phyloP scores from a whole-genome alignment of 2,797 vertebrate genomes.

The Pangasius larnaudii region DNA sequence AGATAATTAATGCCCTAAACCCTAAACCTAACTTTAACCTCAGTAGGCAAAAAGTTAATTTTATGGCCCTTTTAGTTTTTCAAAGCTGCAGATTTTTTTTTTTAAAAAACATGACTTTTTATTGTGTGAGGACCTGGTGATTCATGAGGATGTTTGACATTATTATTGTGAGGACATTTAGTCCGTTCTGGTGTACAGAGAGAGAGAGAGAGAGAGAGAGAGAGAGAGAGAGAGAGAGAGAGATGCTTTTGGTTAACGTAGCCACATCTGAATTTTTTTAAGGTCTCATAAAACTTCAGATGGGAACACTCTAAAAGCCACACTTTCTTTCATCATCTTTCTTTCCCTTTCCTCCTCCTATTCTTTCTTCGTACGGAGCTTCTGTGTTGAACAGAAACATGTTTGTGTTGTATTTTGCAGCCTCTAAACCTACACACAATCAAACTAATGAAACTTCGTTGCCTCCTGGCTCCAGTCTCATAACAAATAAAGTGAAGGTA shows the following conservation, averaged over 20 bases:
- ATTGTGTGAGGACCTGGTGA: not conserved
- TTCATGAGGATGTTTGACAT: not conserved
- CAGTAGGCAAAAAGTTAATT: not conserved
- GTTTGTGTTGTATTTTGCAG: constrained; percentile 13
- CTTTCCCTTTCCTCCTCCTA: constrained; percentile 10
- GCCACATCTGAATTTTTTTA: constrained; percentile 80
- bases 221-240: constrained; percentile 32
- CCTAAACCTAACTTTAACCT: not conserved
- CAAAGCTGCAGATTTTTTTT: not conserved
- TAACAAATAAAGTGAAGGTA: not conserved
- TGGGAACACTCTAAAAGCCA: constrained; percentile 66
- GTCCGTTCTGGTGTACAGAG: not conserved
- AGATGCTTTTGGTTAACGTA: constrained; percentile 73
- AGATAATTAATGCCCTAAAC: not conserved
- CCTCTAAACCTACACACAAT: constrained; percentile 4
- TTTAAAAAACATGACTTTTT: not conserved
- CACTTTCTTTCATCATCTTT: constrained; percentile 42
- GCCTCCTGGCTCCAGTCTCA: not conserved
- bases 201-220: not conserved
- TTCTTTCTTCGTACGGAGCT: not conserved
- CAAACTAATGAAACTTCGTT: not conserved
- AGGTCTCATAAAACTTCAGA: constrained; percentile 78
- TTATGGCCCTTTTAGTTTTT: not conserved
- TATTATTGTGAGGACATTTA: not conserved
- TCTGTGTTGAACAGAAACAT: constrained; percentile 15